Conservation (phyloP, 2,888 invertebrate species). For the Holacanthella duospinosa region DNA sequence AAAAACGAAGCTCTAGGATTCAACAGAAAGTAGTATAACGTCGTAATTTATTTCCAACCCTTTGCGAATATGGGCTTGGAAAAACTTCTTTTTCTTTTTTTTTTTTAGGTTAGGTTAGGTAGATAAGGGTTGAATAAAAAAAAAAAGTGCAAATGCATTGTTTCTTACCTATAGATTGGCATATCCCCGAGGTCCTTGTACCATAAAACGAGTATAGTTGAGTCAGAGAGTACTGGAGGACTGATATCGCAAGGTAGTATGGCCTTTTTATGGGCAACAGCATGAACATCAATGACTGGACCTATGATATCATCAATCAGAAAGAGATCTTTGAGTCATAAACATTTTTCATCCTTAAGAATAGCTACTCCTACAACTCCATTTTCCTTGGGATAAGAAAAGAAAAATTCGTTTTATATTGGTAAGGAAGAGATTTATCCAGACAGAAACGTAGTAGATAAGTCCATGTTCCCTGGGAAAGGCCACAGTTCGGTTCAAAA, state of each 20-base stretch:
- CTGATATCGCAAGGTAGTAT: constrained; percentile 77
- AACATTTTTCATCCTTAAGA: constrained; percentile 19
- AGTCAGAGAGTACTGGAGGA: constrained; percentile 64
- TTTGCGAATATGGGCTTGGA: too few relatives aligned
- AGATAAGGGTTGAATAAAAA: too few relatives aligned
- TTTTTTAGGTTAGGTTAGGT: too few relatives aligned
- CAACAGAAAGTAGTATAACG: too few relatives aligned
- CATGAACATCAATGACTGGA: constrained; percentile 53
- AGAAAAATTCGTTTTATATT: too few relatives aligned
- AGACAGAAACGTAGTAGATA: too few relatives aligned
- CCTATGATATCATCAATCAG: constrained; percentile 41
- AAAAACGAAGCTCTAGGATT: too few relatives aligned
- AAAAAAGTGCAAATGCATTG: not conserved
- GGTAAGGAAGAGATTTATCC: too few relatives aligned
- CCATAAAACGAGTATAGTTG: constrained; percentile 76
- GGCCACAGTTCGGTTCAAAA: too few relatives aligned
- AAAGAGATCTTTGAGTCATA: constrained; percentile 16
- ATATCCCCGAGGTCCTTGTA: constrained; percentile 69
- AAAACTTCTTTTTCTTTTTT: too few relatives aligned
- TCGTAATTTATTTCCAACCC: too few relatives aligned
- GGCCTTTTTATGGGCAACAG: constrained; percentile 66
- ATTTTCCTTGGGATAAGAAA: not conserved
- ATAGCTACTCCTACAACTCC: constrained; percentile 3
- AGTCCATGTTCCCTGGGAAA: too few relatives aligned
- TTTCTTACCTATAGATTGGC: constrained; percentile 70